Base-by-base conservation (phyloP, 2,888 invertebrate genomes). In the Cistogaster globosa region DNA sequence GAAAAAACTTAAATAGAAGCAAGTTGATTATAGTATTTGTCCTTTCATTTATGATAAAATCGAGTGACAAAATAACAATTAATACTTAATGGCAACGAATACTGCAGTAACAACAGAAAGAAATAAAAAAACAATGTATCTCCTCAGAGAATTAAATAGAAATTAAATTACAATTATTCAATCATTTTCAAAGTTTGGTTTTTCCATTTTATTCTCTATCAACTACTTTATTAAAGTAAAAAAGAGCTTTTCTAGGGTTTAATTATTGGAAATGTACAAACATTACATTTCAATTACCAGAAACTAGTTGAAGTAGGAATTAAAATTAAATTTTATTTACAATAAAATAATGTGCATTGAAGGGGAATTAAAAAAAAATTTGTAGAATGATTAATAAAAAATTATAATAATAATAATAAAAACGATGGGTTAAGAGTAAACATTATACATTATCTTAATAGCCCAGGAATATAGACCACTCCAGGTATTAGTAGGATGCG, bases 111-210 rank as follows among this genome's bases (percentile, higher is more conserved):
- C 74, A 78, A 63, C 36, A 63, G 22, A 83, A 83, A 68, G 51
- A 58, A 84, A 63, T 67, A 80, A 67, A 76, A n/a, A 80, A 76
- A 68, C 51, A 62, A 58, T 72, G 81, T 67, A 84, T 80, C 60
- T 62, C 48, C 32, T 38, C 58, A 69, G 51, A 60, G 71, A 67
- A 65, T 75, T 82, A 77, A 75, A 81, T 48, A 18, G 22, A 74
- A 75, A 75, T 68, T 74, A 75, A 82, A 82, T 51, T 12, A 32
- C 65, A 71, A 65, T 82, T 55, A 62, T 63, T 69, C 62, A 57
- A 55, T 68, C 76, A n/a, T 65, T 22, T 57, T 60, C 0, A 69
- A 69, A 68, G 55, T 69, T 57, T 81, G 67, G 48, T 69, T 32
- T 38, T 7, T 20, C 20, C 58, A 45, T 68, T 69, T 48, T 14